Evolutionary conservation across 2,113 vertebrate genomes (phyloP), one percentile per base, ranked within the genome.

Genomic region (human): DNA sequence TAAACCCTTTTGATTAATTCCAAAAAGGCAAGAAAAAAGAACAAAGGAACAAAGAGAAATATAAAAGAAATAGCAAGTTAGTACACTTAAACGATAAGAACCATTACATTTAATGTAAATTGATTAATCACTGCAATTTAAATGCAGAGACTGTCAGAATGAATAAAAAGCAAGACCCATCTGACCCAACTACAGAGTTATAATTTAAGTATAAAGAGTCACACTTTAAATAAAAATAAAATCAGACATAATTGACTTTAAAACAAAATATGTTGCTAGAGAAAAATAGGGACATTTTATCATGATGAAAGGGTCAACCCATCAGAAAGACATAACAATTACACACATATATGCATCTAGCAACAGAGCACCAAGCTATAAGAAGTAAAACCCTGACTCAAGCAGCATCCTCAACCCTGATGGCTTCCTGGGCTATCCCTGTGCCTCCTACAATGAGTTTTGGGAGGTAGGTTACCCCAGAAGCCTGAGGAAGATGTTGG

Each of bases 371-470:
- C 25, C 30, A 88, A 72, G 57, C 72, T 73, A 79, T 5, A 90
- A 45, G 59, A 90, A 83, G 43, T 27, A 94, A 89, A 87, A 52
- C n/a, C 43, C 38, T 27, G 64, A 99, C 93, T 98, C 94, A 0
- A 99, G 99, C 92, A 99, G 99, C 30, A 99, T 99, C 45, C 8
- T 97, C 75, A 98, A 92, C 95, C 98, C 99, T 0, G 87, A 98
- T 0, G 99, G 99, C 85, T 99, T 99, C 97, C 91, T 99, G 10
- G 99, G 99, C 68, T 99, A 98, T 90, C 68, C 99, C 18, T 99
- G 99, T 85, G 2, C 97, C 40, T 98, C 99, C 23, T 98, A 99
- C 0, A 32, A 98, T 0, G 73, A 57, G 72, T 99, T 99, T 81
- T 64, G 98, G 57, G 30, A 92, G 43, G 99, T 99, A 98, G 98